Conservation (phyloP, 2,888 invertebrate species). For the Leptopilina myrica region DNA sequence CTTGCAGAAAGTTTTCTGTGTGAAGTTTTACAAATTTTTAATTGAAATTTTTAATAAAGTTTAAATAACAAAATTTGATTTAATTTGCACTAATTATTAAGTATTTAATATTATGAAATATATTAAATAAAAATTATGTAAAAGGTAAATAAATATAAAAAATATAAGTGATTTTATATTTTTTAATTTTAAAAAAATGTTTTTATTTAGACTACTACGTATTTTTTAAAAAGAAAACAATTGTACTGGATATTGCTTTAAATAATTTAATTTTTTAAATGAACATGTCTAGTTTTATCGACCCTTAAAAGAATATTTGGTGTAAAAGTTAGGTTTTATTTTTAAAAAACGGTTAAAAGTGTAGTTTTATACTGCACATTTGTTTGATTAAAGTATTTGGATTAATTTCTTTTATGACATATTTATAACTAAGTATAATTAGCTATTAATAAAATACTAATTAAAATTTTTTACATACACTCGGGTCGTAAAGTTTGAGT, state of each 20-base stretch:
- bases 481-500: too few species aligned
- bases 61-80: neutral
- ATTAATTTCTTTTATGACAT: neutral
- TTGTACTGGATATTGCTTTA: neutral
- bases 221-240: neutral
- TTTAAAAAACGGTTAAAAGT: neutral
- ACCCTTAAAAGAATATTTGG: neutral
- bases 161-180: neutral
- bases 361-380: neutral
- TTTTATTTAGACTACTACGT: neutral
- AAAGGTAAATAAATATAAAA: neutral
- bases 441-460: neutral
- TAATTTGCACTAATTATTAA: neutral
- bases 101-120: neutral
- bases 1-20: neutral
- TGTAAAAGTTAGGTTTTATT: neutral
- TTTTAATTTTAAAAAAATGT: neutral
- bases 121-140: neutral
- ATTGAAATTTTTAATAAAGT: neutral
- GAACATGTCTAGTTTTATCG: neutral
- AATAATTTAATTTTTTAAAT: neutral
- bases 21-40: neutral
- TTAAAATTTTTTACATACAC: conserved; percentile 1
- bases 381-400: neutral
- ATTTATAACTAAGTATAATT: neutral